A percentile compares a stretch with the other conserved stretches of the same genome.
These are phyloP conservation scores for Callyntrura sp. DNA, from an alignment of 2,888 invertebrate genomes.

Conservation along the genomic window DNA sequence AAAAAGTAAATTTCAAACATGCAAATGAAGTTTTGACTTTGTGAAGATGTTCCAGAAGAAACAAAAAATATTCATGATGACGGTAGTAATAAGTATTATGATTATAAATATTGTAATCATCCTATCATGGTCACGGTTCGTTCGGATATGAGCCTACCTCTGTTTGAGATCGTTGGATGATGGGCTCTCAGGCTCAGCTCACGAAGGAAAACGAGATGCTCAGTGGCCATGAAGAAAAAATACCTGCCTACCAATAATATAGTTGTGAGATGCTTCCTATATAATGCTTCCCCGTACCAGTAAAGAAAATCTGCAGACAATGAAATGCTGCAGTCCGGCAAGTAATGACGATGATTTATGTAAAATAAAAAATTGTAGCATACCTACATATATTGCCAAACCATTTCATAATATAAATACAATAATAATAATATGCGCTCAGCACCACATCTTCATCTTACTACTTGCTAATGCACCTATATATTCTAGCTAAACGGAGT, in stretches of 20 bases:
- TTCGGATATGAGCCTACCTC: neutral
- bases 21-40: neutral
- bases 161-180: neutral
- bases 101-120: neutral
- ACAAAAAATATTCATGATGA: neutral
- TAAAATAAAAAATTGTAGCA: neutral
- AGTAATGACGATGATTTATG: neutral
- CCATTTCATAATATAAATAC: too few relatives aligned
- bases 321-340: neutral
- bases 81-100: neutral
- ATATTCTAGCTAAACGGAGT: too few relatives aligned
- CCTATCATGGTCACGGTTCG: neutral
- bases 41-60: conserved; percentile 18
- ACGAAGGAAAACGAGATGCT: conserved; percentile 45
- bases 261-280: too few relatives aligned
- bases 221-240: conserved; percentile 37
- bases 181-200: too few relatives aligned
- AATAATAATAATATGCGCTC: too few relatives aligned
- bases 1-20: neutral
- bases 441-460: too few relatives aligned
- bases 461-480: too few relatives aligned
- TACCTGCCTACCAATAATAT: too few relatives aligned
- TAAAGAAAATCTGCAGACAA: neutral
- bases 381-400: too few relatives aligned
- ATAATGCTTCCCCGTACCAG: neutral